Evolutionary conservation across 2,113 vertebrate genomes (phyloP), one percentile per base, ranked within the genome.

Genomic region (Merops nubicus): DNA sequence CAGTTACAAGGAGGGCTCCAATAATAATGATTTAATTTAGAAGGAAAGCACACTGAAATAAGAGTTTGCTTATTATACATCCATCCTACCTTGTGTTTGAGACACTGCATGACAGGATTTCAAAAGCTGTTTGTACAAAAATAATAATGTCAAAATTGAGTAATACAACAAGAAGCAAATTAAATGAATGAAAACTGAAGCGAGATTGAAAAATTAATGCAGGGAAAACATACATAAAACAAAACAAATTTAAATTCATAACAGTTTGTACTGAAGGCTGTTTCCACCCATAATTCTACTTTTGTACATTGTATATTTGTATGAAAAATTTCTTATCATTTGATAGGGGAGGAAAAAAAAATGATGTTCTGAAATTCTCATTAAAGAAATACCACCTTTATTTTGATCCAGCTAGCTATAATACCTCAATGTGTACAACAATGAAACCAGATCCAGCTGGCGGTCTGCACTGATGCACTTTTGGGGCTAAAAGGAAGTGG

Each of bases 71-170:
- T 96, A 98, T 97, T 93, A 97, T 94, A 97, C 85, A 7, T 97
- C 81, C 96, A 97, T 98, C 99, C 98, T 99, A 99, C 99, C 99
- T 99, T 99, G 98, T 97, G 97, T 98, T 98, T 99, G 98, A 99
- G 99, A 99, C 98, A 99, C 99, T 99, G 99, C 99, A 98, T 99
- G 99, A 97, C 99, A 99, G 98, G 99, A 99, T 99, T 99, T 99
- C 99, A 99, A 99, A 99, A 99, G 99, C 99, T 99, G 99, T 98
- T 98, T 98, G 97, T 98, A 99, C 97, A 99, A 98, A 98, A 98
- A 99, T 98, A 98, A 98, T 98, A 98, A 98, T 97, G 98, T 98
- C 98, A 98, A 98, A 98, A 97, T 98, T 86, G 98, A 98, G 97
- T 97, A 97, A 98, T 97, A 98, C 98, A 98, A 97, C 93, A 98